Evolutionary conservation across 2,888 invertebrate species (phyloP).

Genomic region (Chalcis sispes): DNA sequence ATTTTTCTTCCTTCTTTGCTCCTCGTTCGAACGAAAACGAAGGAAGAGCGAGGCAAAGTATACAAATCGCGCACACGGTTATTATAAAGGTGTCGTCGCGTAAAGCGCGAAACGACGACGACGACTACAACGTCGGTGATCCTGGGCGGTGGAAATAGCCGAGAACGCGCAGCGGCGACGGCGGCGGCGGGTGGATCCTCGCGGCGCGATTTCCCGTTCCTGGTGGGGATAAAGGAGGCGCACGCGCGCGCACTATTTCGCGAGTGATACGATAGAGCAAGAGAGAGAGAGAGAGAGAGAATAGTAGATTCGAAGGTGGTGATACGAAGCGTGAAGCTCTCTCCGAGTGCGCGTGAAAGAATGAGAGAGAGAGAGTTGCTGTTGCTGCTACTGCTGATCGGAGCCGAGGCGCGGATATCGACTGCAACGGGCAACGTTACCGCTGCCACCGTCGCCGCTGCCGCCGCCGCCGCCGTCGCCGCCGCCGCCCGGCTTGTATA

Average conservation of each 20-base stretch:
- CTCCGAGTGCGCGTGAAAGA: slow-evolving; percentile 28
- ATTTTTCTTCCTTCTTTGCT: too few species aligned
- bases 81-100: too few species aligned
- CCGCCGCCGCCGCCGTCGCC: slow-evolving; percentile 40
- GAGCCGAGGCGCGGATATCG: slow-evolving; percentile 67
- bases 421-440: slow-evolving; percentile 68
- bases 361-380: slow-evolving; percentile 42
- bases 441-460: background rate
- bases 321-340: slow-evolving; percentile 21
- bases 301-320: background rate
- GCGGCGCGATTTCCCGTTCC: too few species aligned
- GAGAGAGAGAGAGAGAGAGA: background rate
- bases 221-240: too few species aligned
- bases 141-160: too few species aligned
- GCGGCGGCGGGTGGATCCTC: too few species aligned
- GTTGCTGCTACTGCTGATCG: slow-evolving; percentile 53
- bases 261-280: background rate
- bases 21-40: too few species aligned
- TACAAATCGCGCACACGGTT: too few species aligned
- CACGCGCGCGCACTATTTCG: slow-evolving; percentile 1
- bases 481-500: slow-evolving; percentile 68
- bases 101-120: too few species aligned
- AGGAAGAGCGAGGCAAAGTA: too few species aligned
- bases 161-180: too few species aligned
- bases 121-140: too few species aligned